Evolutionary conservation across 1,140 invertebrate genomes (phyloP), one percentile per base, ranked within the genome.

Genomic region (Sycophila sp.): DNA sequence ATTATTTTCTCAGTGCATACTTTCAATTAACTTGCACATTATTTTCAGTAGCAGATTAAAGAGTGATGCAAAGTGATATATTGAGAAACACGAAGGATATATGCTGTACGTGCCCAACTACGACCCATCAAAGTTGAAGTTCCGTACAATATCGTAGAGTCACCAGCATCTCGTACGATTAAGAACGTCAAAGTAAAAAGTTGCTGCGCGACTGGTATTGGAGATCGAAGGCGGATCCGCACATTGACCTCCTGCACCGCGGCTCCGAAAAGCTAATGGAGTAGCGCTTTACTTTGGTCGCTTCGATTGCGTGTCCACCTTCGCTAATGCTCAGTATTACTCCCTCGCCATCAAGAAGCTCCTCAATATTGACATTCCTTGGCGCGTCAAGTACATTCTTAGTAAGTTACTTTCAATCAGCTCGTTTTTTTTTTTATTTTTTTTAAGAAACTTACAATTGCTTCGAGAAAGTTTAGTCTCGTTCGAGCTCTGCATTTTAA

Each of bases 271-370:
- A 99, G 83, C 87, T 99, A 5, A 99, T 99, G 73, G 98, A 99
- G 85, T 96, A 99, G 82, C 99, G 59, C 98, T 98, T 0, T 99
- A 99, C 81, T 98, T 99, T 82, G 98, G 99, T 87, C 91, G 98
- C 4, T 87, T 99, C 15, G 98, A 99, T 84, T 99, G 99, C 81
- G 96, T 99, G 0, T 99, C 97, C 0, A 99, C 99, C 97, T 99
- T 99, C 97, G 96, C 94, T 85, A 99, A 99, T 84, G 98, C 99
- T 83, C 97, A 99, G 78, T 96, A 94, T 75, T 99, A 94, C 85
- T 96, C 96, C 7, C 81, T 99, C 56, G 97, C 98, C 3, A 92
- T 99, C 2, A 98, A 99, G 81, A 99, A 99, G 80, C 86, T 99
- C 10, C 87, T 99, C 0, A 97, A 98, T 77, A 98, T 99, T 77